Conservation (phyloP, 2,113 vertebrate species). For the Sebastes schlegelii region DNA sequence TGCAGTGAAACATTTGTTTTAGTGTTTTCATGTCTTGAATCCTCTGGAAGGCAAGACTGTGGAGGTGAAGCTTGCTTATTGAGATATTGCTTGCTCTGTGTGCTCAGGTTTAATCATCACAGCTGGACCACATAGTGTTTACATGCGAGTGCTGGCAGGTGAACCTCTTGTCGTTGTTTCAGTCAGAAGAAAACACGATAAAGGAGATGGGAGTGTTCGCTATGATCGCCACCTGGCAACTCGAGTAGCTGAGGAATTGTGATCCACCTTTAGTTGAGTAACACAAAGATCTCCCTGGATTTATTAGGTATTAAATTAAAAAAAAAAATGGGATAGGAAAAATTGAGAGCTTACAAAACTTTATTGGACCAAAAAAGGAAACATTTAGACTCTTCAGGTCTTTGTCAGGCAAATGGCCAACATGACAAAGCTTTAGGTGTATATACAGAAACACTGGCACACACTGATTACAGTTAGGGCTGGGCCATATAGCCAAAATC, state of each 20-base stretch:
- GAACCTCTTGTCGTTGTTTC: not conserved
- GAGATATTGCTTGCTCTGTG: not conserved
- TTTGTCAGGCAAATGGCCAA: not conserved
- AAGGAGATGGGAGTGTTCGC: not conserved
- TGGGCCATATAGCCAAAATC: no score
- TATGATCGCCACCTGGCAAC: not conserved
- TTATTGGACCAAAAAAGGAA: not conserved
- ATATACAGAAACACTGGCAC: no score
- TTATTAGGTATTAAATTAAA: not conserved
- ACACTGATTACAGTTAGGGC: not conserved
- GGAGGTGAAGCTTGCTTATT: conserved; percentile 1
- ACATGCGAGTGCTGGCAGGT: not conserved
- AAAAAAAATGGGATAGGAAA: not conserved
- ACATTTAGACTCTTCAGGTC: not conserved
- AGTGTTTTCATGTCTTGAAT: not conserved
- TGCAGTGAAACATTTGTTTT: not conserved
- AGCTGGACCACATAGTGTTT: not conserved
- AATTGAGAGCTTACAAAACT: not conserved
- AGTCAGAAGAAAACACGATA: not conserved
- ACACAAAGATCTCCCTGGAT: not conserved
- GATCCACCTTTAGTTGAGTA: not conserved
- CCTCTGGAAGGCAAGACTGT: not conserved
- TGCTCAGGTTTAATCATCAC: not conserved
- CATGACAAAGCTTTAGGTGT: not conserved
- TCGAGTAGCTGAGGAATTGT: not conserved